Evolutionary conservation across 2,797 vertebrate genomes (phyloP), one percentile per base, ranked within the genome.

Genomic region (Euphonia xanthogaster): DNA sequence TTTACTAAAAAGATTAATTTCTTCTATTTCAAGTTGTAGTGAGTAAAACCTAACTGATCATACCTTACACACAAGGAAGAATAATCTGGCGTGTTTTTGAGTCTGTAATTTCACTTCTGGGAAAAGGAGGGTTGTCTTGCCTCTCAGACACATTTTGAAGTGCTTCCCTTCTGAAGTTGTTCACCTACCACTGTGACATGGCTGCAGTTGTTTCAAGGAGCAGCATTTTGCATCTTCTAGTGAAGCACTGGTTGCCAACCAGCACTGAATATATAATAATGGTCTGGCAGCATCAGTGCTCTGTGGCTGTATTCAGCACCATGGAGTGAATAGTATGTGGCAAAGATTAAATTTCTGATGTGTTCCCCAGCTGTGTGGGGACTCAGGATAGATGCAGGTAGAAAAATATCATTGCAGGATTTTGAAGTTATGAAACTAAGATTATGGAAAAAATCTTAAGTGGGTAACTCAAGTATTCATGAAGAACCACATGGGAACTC

Each of bases 361-460:
- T 2, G 1, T 47, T 12, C 54, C 22, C 25, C 14, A 61, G 0
- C 1, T 27, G 12, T 31, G 5, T 42, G 33, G 4, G 2, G 9
- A 24, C 20, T 57, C 25, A 15, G 14, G 10, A 35, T 1, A 2
- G 50, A 24, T 42, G 5, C 58, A 28, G 35, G 28, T 35, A 47
- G 35, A 7, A 45, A 87, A 68, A 23, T 31, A 48, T 47, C 7
- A 6, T 6, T 71, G 15, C 3, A 48, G 8, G 21, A 11, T 84
- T 81, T 68, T 66, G 33, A 65, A 70, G 11, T 1, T 58, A 16
- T 21, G 37, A 66, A 76, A n/a, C 2, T 63, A 15, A 68, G 35
- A 4, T 7, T 61, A 1, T 28, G n/a, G 25, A 72, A 14, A 25
- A 84, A 44, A 84, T 48, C 15, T 35, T 33, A 2, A 0, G 4